A percentile compares a stretch with the other conserved stretches of the same genome.
These are phyloP conservation scores for Micrasema minimum DNA, from an alignment of 1,140 invertebrate genomes.

Conservation along the genomic window DNA sequence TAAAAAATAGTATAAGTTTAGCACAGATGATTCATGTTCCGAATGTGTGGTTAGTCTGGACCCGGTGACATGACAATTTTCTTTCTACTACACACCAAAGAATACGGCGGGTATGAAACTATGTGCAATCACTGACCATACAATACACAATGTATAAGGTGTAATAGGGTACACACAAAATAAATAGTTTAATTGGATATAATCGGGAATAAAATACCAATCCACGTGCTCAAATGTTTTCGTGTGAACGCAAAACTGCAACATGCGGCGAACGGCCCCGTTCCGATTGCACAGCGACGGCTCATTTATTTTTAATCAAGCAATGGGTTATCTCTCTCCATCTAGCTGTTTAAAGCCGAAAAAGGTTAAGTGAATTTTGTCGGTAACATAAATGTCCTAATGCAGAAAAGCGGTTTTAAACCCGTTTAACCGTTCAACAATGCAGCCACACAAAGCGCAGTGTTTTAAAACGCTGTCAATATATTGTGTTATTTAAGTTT, in stretches of 20 bases:
- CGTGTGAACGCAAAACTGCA: slow-evolving; percentile 65
- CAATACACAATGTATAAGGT: slow-evolving; percentile 30
- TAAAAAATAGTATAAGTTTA: background rate
- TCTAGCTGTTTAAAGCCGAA: slow-evolving; percentile 3
- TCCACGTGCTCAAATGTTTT: slow-evolving; percentile 69
- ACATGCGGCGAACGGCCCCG: slow-evolving; percentile 62
- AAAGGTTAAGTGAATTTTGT: background rate
- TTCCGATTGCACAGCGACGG: slow-evolving; percentile 50
- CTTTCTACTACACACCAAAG: slow-evolving; percentile 36
- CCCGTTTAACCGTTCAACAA: background rate
- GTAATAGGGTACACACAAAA: slow-evolving; percentile 26
- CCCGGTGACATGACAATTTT: slow-evolving; percentile 35
- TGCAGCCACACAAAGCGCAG: background rate
- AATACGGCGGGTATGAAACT: slow-evolving; percentile 9
- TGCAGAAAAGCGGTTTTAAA: background rate
- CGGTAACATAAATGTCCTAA: slow-evolving; percentile 20
- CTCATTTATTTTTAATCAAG: slow-evolving; percentile 36
- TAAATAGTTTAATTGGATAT: slow-evolving; percentile 21
- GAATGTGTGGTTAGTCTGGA: slow-evolving; percentile 38
- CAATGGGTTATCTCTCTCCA: background rate
- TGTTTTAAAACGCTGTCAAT: background rate
- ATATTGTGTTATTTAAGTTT: background rate
- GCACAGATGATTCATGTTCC: slow-evolving; percentile 15
- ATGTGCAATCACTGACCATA: slow-evolving; percentile 41
- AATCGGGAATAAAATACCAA: slow-evolving; percentile 49